Conservation (phyloP, 1,140 invertebrate species). For the Macrostomum lignano region DNA sequence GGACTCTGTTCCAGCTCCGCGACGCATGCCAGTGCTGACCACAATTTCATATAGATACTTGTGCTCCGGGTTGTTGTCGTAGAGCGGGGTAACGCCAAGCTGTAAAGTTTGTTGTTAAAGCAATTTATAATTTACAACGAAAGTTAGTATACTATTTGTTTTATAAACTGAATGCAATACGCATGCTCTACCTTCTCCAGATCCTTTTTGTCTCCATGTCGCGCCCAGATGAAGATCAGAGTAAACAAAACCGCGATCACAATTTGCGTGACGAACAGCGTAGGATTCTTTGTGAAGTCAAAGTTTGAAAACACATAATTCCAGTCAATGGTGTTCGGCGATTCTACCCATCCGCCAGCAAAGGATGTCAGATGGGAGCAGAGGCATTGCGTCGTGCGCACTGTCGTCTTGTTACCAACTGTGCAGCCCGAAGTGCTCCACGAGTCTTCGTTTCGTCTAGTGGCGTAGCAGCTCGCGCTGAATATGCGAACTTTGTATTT, state of each 20-base stretch:
- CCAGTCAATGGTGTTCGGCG: constrained; percentile 27
- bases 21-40: constrained; percentile 29
- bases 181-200: constrained; percentile 2
- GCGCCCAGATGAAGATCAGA: constrained; percentile 24
- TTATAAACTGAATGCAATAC: too few relatives aligned
- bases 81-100: constrained; percentile 28
- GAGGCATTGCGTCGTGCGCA: constrained; percentile 11
- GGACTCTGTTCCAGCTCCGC: constrained; percentile 10
- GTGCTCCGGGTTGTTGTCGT: constrained; percentile 30
- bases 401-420: constrained; percentile 9
- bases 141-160: too few relatives aligned
- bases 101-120: constrained; percentile 9
- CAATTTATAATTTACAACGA: constrained; percentile 4
- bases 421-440: constrained; percentile 1
- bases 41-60: constrained; percentile 33
- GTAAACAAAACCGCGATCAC: constrained; percentile 28
- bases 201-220: constrained; percentile 4
- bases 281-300: constrained; percentile 32
- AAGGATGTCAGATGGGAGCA: constrained; percentile 27
- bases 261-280: constrained; percentile 32
- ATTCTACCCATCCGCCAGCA: constrained; percentile 20
- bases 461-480: background rate
- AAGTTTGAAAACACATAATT: constrained; percentile 24
- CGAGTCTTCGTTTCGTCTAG: too few relatives aligned
- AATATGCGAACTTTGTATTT: background rate